phyloP scores from a whole-genome alignment of 2,888 invertebrate genomes.

The Cerastoderma edule region DNA sequence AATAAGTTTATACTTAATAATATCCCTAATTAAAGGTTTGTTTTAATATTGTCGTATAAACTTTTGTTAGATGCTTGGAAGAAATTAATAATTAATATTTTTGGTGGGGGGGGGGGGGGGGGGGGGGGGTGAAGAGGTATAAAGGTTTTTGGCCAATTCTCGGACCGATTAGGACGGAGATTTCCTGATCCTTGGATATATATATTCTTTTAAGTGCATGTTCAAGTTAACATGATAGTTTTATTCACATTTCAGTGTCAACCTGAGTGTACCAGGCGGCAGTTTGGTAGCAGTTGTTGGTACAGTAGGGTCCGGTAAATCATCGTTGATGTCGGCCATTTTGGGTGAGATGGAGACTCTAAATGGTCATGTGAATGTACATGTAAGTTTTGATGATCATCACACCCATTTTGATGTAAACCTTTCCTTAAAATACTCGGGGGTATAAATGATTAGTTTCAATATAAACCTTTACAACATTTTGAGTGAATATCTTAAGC shows the following conservation, averaged over 20 bases:
- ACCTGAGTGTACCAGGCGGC: constrained; percentile 69
- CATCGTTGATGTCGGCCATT: constrained; percentile 80
- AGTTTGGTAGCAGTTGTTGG: constrained; percentile 81
- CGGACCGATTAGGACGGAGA: no score
- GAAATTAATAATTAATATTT: no score
- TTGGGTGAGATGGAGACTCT: constrained; percentile 81
- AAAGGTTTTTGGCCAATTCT: background rate
- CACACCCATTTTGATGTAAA: no score
- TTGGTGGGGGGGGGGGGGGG: background rate
- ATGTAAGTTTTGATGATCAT: constrained; percentile 68
- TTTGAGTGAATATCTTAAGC: no score
- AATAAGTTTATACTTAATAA: no score
- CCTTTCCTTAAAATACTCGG: no score
- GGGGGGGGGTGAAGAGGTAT: background rate
- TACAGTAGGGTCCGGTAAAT: constrained; percentile 81
- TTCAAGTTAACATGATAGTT: background rate
- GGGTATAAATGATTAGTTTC: no score
- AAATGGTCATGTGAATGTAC: constrained; percentile 74
- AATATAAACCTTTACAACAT: no score
- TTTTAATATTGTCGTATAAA: no score
- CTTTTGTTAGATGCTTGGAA: no score
- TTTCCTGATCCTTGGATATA: no score
- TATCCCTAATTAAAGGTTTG: no score
- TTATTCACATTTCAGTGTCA: constrained; percentile 66
- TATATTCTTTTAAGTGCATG: background rate